Conservation (phyloP, 2,113 vertebrate genomes). For the Leiothrix lutea region DNA sequence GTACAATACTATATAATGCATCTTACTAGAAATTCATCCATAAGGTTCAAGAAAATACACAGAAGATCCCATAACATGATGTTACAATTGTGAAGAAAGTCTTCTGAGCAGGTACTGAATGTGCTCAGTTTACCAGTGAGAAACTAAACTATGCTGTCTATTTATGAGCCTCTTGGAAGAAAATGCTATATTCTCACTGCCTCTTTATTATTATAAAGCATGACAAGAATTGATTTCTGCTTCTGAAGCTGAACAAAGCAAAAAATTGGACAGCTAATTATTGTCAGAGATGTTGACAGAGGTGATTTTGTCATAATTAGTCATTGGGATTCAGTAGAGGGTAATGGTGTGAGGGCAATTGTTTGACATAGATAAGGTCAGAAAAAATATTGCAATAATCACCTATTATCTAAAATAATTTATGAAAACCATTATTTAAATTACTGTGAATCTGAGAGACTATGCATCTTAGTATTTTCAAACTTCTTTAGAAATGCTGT, state of each 20-base stretch:
- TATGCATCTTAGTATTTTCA: not conserved
- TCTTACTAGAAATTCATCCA: not conserved
- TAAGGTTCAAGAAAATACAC: not conserved
- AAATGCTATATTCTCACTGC: not conserved
- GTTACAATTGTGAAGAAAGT: not conserved
- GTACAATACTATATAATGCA: not conserved
- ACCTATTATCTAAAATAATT: not conserved
- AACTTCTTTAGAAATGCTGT: not conserved
- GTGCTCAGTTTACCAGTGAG: not conserved
- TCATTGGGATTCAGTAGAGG: not conserved
- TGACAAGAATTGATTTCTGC: not conserved
- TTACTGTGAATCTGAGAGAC: not conserved
- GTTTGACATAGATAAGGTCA: not conserved
- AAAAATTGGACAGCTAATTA: not conserved
- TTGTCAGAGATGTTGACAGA: not conserved
- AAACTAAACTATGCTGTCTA: not conserved
- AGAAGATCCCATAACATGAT: not conserved
- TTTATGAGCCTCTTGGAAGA: not conserved
- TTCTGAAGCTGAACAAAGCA: not conserved
- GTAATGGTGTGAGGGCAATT: fast-evolving
- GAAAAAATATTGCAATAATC: not conserved
- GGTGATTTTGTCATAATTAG: not conserved
- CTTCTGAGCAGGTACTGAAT: not conserved
- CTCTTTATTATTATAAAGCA: not conserved
- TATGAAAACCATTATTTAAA: not conserved